Evolutionary conservation across 2,113 vertebrate species (phyloP).

Genomic region (Suricata suricatta): DNA sequence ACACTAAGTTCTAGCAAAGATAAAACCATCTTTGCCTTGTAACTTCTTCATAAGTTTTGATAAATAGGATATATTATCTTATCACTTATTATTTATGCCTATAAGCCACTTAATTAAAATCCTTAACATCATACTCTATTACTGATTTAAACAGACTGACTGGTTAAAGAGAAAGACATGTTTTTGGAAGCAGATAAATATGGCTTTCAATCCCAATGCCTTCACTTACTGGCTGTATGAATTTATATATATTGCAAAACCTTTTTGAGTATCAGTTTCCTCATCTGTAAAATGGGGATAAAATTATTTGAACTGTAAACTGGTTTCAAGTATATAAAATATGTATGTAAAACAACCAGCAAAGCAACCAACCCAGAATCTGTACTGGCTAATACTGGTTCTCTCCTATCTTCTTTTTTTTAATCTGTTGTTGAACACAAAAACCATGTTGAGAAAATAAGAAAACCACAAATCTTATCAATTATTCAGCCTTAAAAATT

Average conservation of each 20-base stretch:
- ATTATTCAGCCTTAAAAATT: neutral
- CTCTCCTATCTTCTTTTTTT: neutral
- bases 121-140: neutral
- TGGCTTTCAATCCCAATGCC: neutral
- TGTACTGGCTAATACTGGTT: neutral
- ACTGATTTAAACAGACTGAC: neutral
- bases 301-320: neutral
- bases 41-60: neutral
- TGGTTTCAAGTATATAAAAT: neutral
- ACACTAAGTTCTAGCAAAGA: neutral
- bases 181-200: neutral
- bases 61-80: neutral
- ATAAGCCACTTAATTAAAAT: neutral
- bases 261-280: neutral
- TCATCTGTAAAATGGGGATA: slow-evolving; percentile 7
- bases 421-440: neutral
- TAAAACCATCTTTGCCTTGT: neutral
- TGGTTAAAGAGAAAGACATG: neutral
- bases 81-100: neutral
- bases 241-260: slow-evolving; percentile 11
- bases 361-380: neutral
- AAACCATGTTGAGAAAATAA: neutral
- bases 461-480: neutral
- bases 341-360: rapidly evolving
- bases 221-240: neutral